Evolutionary conservation across 2,113 vertebrate genomes (phyloP).

Genomic region (Myiagra hebetior): DNA sequence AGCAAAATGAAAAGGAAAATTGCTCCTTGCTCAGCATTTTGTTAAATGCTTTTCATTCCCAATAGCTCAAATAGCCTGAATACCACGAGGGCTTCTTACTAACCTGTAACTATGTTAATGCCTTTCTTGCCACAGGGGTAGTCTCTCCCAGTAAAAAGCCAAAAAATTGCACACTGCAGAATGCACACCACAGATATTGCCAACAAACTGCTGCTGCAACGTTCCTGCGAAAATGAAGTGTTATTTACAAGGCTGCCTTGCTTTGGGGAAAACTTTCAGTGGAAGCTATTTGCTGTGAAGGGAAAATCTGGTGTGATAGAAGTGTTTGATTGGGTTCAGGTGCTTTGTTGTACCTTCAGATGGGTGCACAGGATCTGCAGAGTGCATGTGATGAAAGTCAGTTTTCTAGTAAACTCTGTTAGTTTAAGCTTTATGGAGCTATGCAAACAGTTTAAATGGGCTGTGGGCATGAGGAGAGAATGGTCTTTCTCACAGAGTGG

Average conservation of each 20-base stretch:
- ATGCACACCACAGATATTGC: neutral
- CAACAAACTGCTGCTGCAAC: neutral
- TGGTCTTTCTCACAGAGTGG: neutral
- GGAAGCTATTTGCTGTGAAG: neutral
- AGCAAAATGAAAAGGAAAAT: neutral
- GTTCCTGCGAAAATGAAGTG: neutral
- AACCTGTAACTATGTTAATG: slow-evolving; percentile 1
- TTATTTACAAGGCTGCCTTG: neutral
- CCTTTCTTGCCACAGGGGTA: neutral
- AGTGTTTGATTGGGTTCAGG: neutral
- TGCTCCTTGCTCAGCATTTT: neutral
- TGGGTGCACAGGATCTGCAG: neutral
- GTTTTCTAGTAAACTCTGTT: neutral
- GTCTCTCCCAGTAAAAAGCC: neutral
- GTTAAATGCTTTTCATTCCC: neutral
- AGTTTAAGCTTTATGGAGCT: neutral
- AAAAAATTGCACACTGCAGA: neutral
- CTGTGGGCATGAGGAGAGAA: neutral
- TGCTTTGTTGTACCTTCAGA: neutral
- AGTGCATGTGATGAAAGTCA: neutral
- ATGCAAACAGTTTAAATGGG: neutral
- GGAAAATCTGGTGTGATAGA: neutral
- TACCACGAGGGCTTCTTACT: neutral
- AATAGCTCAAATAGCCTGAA: neutral
- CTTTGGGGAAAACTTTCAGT: neutral